Evolutionary conservation across 2,113 vertebrate species (phyloP).

Genomic region (Ornithorhynchus anatinus): DNA sequence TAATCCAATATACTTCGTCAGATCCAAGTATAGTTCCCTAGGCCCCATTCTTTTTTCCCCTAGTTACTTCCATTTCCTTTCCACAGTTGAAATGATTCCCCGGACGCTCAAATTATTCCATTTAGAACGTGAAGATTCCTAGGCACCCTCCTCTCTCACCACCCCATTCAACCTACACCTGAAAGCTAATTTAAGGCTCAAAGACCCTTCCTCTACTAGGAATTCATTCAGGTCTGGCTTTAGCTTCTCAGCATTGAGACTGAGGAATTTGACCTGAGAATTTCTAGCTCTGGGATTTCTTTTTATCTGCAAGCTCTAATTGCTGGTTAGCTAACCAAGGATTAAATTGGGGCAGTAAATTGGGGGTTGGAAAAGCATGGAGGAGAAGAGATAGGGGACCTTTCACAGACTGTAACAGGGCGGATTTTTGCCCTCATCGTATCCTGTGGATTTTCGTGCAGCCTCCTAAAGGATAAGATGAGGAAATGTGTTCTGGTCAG

Average conservation of each 20-base stretch:
- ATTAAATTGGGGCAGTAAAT: not conserved
- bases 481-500: not conserved
- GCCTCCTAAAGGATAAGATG: not conserved
- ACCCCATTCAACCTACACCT: conserved; percentile 3
- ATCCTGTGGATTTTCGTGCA: not conserved
- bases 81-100: conserved; percentile 39
- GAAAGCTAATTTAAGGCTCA: not conserved
- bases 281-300: not conserved
- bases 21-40: conserved; percentile 38
- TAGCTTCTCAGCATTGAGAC: not conserved
- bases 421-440: not conserved
- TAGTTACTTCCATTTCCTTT: conserved; percentile 18
- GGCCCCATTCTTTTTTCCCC: conserved; percentile 20
- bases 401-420: not conserved
- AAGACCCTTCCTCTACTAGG: conserved; percentile 9
- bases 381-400: not conserved
- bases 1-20: conserved; percentile 9
- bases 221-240: conserved; percentile 7
- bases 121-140: conserved; percentile 1
- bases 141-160: not conserved
- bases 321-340: conserved; percentile 9
- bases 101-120: conserved; percentile 2
- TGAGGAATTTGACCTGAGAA: not conserved
- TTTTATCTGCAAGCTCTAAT: conserved; percentile 1
- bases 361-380: not conserved